phyloP scores from a whole-genome alignment of 2,888 invertebrate genomes.

The Bombylius major region DNA sequence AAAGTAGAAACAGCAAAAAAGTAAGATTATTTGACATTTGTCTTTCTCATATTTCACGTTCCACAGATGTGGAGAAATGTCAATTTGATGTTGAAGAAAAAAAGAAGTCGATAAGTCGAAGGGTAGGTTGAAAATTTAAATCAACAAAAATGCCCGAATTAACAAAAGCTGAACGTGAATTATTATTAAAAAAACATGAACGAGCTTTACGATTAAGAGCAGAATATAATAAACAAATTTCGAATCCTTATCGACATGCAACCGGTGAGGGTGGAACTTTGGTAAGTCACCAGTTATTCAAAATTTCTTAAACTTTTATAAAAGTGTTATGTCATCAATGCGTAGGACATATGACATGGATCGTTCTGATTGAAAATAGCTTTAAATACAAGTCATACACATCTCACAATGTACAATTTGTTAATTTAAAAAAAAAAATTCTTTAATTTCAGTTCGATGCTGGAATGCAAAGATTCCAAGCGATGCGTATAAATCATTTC shows the following conservation, averaged over 20 bases:
- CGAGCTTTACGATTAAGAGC: constrained; percentile 37
- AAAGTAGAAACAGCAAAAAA: too few relatives aligned
- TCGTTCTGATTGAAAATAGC: too few relatives aligned
- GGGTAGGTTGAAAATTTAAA: too few relatives aligned
- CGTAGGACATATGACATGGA: not conserved
- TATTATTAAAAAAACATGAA: constrained; percentile 20
- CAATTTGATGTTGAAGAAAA: too few relatives aligned
- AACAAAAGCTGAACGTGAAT: not conserved
- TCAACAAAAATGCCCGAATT: not conserved
- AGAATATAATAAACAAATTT: constrained; percentile 57
- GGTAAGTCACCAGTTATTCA: constrained; percentile 43
- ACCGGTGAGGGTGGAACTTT: constrained; percentile 53
- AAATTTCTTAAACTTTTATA: not conserved
- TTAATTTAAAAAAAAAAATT: not conserved
- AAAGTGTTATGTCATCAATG: constrained; percentile 30
- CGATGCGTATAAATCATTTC: constrained; percentile 52
- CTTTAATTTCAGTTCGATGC: constrained; percentile 60
- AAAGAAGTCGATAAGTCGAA: too few relatives aligned
- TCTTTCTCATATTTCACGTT: too few relatives aligned
- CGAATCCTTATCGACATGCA: constrained; percentile 60
- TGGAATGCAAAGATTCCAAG: constrained; percentile 58
- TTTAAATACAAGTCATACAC: not conserved
- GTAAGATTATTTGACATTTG: too few relatives aligned
- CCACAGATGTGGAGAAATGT: too few relatives aligned
- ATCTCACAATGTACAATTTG: not conserved